These are phyloP conservation scores for Nipponia nippon DNA, from an alignment of 2,113 vertebrate species.

Conservation along the genomic window DNA sequence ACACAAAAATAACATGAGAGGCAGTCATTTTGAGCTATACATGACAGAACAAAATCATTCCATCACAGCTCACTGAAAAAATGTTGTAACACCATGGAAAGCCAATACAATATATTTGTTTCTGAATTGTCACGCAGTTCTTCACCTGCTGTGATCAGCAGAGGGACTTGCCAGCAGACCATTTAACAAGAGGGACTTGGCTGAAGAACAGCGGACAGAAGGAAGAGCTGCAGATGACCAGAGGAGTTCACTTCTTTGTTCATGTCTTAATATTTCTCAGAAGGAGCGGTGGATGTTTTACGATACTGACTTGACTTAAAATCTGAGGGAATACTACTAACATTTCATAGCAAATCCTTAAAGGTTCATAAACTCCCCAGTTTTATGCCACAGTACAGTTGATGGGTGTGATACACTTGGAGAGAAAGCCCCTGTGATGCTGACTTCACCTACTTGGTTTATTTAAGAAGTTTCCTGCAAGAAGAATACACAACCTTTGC, in stretches of 20 bases:
- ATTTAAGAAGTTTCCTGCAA: neutral
- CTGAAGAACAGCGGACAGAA: neutral
- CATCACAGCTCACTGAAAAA: rapidly evolving
- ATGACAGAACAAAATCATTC: neutral
- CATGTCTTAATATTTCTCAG: neutral
- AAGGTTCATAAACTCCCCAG: neutral
- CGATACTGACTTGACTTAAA: neutral
- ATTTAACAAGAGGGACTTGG: neutral
- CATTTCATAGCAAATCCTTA: neutral
- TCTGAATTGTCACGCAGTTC: neutral
- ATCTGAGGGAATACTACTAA: neutral
- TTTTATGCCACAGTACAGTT: neutral
- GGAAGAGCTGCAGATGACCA: neutral
- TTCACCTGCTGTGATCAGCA: neutral
- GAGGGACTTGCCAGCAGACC: neutral
- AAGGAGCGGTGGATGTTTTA: neutral
- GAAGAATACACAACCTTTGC: neutral
- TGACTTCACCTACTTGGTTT: neutral
- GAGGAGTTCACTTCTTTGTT: neutral
- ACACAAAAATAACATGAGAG: neutral
- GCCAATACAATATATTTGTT: neutral
- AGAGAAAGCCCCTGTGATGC: neutral
- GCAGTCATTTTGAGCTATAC: neutral
- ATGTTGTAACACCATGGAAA: neutral
- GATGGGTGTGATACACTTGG: neutral